These are phyloP conservation scores for Fukomys damarensis DNA, from an alignment of 2,113 vertebrate genomes.

Conservation along the genomic window DNA sequence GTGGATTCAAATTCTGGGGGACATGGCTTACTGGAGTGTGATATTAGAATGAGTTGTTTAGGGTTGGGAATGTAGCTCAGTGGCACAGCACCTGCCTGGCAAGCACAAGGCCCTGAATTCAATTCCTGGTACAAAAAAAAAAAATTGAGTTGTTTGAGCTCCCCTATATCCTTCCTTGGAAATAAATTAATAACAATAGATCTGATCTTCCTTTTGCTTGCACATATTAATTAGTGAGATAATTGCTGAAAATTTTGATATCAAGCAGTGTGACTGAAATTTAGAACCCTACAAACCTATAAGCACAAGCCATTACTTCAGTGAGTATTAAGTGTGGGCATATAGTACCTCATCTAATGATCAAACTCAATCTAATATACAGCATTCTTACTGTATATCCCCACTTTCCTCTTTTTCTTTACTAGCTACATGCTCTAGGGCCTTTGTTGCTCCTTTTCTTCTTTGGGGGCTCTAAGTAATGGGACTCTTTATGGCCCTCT, in stretches of 20 bases:
- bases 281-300: background rate
- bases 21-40: background rate
- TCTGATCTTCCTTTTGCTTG: conserved; percentile 23
- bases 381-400: background rate
- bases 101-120: too few relatives aligned
- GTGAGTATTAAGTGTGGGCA: background rate
- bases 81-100: too few relatives aligned
- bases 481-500: background rate
- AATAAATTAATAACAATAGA: conserved; percentile 16
- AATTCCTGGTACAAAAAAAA: too few relatives aligned
- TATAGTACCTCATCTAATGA: background rate
- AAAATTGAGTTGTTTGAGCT: background rate
- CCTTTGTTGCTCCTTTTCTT: background rate
- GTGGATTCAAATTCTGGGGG: background rate
- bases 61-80: too few relatives aligned
- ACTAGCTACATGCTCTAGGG: background rate
- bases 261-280: background rate
- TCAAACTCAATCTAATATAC: background rate
- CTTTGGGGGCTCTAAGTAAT: background rate
- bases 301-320: background rate
- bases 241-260: background rate
- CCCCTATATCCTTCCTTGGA: background rate
- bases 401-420: background rate
- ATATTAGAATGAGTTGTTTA: background rate
- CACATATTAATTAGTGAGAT: background rate